phyloP scores from a whole-genome alignment of 2,888 invertebrate genomes.

The Serripes groenlandicus region DNA sequence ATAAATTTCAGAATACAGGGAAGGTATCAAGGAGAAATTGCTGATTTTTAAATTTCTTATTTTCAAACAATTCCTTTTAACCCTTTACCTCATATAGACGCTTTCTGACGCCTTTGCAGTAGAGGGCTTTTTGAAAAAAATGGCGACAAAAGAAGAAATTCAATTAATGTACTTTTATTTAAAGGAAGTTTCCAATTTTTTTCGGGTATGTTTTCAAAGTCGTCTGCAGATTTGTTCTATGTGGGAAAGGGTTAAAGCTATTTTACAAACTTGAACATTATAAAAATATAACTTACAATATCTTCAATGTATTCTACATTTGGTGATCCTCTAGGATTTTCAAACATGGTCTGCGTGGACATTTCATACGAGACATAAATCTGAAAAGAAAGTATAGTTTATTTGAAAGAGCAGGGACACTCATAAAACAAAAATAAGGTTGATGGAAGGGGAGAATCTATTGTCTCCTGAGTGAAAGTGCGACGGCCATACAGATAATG shows the following conservation, averaged over 20 bases:
- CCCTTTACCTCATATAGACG: neutral
- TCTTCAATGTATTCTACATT: constrained; percentile 83
- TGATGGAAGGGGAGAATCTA: too few relatives aligned
- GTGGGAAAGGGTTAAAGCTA: neutral
- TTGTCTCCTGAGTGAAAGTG: too few relatives aligned
- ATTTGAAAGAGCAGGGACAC: too few relatives aligned
- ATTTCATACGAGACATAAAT: constrained; percentile 83
- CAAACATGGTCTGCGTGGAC: constrained; percentile 69
- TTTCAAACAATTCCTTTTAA: neutral
- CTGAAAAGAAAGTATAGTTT: constrained; percentile 66
- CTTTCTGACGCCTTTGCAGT: neutral
- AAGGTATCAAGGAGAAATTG: too few relatives aligned
- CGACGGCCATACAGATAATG: too few relatives aligned
- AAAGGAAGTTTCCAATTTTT: neutral
- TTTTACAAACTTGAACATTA: too few relatives aligned
- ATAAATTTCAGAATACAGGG: too few relatives aligned
- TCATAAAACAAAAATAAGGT: too few relatives aligned
- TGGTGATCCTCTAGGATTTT: constrained; percentile 64
- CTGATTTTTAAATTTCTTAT: too few relatives aligned
- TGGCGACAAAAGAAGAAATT: neutral
- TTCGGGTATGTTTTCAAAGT: neutral
- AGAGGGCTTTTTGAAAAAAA: neutral
- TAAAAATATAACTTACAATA: constrained; percentile 84
- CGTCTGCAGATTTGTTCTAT: neutral
- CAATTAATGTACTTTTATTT: neutral